Evolutionary conservation across 2,797 vertebrate species (phyloP).

Genomic region (Yasuhikotakia modesta): DNA sequence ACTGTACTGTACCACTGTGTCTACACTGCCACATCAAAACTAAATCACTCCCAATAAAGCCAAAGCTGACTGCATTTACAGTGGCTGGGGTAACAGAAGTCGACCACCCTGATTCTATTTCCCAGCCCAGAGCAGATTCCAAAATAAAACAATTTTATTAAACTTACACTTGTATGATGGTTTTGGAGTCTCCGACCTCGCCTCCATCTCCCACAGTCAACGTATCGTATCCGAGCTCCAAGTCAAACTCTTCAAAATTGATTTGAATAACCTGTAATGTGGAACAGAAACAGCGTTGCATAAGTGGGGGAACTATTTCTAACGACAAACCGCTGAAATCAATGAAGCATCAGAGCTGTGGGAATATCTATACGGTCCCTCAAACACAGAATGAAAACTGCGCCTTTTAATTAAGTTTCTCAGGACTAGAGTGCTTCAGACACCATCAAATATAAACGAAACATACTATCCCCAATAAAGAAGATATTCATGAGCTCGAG

Average conservation of each 20-base stretch:
- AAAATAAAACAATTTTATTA: not conserved
- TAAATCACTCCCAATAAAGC: not conserved
- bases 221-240: slow-evolving; percentile 96
- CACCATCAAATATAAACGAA: slow-evolving; percentile 42
- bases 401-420: slow-evolving; percentile 17
- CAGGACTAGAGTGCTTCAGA: not conserved
- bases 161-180: slow-evolving; percentile 96
- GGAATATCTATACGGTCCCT: slow-evolving; percentile 5
- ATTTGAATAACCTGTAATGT: slow-evolving; percentile 93
- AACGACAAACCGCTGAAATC: not conserved
- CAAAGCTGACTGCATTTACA: not conserved
- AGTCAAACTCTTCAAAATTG: slow-evolving; percentile 98
- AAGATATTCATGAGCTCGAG: slow-evolving; percentile 18
- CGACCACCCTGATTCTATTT: too few species aligned
- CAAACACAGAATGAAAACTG: not conserved
- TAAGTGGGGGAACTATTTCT: not conserved
- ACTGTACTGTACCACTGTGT: not conserved
- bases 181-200: slow-evolving; percentile 94
- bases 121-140: not conserved
- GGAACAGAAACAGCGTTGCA: not conserved
- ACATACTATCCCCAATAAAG: slow-evolving; percentile 27
- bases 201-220: slow-evolving; percentile 94
- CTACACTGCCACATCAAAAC: not conserved
- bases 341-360: not conserved
- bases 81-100: too few species aligned